Evolutionary conservation across 2,888 invertebrate genomes (phyloP), one percentile per base, ranked within the genome.

Genomic region (Ophion ventricosus): DNA sequence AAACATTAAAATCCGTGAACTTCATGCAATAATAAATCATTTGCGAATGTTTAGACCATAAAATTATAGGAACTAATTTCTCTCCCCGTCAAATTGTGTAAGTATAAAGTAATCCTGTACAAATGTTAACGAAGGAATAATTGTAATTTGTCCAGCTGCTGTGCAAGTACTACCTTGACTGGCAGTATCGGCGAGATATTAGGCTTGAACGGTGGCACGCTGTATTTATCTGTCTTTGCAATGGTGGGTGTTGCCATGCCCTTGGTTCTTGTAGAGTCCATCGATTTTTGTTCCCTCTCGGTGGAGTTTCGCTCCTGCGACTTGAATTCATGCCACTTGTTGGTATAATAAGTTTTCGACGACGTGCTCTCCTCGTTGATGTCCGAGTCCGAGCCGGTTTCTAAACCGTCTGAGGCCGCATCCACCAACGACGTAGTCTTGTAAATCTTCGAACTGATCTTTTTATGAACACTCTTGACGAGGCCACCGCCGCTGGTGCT

Each of bases 371-470:
- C 92, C 25, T 93, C 93, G 0, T 89, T 84, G 3, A 96, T 94
- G 90, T 96, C 96, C 29, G 96, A 96, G 90, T 96, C 96, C 0
- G 96, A 96, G 8, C 96, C 96, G 0, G 96, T 96, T 89, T 96
- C 96, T 86, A 95, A 95, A 69, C 95, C 96, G 49, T 49, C 49
- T 17, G 49, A 49, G 49, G 17, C 49, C 14, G 49, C 49, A 86
- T 96, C 96, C 78, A 93, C 94, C 7, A 94, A 88, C 1, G 89
- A 89, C 17, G 94, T 93, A 0, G 91, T 87, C 64, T 87, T 91
- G 64, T 88, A 90, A 11, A 82, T 89, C 77, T 90, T 91, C 4
- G 78, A 49, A 17, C 49, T 82, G 35, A 86, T 86, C 57, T 91
- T 92, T 25, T 90, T 91, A 43, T 89, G 88, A 0, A 89, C 87